These are phyloP conservation scores for Bombus affinis DNA, from an alignment of 1,140 invertebrate genomes.

Conservation along the genomic window DNA sequence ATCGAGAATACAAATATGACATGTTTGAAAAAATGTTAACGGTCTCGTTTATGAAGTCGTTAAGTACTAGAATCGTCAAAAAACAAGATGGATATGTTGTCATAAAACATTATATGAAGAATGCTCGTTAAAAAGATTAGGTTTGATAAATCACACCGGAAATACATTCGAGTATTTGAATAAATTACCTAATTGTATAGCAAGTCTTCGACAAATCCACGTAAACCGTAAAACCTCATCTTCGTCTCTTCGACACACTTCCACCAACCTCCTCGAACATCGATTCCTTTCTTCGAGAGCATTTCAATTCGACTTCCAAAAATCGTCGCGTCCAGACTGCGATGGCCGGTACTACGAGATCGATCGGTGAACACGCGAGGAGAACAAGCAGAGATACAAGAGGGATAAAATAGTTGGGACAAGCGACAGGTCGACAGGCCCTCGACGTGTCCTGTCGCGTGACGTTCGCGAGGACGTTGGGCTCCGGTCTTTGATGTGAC, in stretches of 20 bases:
- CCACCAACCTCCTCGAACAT: not conserved
- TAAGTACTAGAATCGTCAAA: too few relatives aligned
- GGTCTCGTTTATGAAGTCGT: too few relatives aligned
- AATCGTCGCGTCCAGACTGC: slow-evolving; percentile 5
- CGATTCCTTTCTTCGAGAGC: not conserved
- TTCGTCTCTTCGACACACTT: not conserved
- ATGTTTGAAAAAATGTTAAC: not conserved
- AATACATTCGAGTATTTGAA: not conserved
- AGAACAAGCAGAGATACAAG: slow-evolving; percentile 44
- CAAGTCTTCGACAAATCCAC: too few relatives aligned
- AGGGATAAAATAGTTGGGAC: slow-evolving; percentile 56
- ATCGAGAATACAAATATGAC: not conserved
- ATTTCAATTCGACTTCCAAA: not conserved
- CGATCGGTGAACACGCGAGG: slow-evolving; percentile 15
- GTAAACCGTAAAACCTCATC: not conserved
- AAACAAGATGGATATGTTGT: too few relatives aligned
- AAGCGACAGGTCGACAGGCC: slow-evolving; percentile 45
- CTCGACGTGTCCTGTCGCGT: slow-evolving; percentile 63
- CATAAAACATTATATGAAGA: too few relatives aligned
- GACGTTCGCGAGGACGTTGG: slow-evolving; percentile 54
- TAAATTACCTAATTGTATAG: not conserved
- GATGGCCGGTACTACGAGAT: not conserved
- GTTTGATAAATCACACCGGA: not conserved
- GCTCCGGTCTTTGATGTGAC: slow-evolving; percentile 58
- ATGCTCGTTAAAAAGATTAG: too few relatives aligned